Conservation (phyloP, 2,113 vertebrate species). For the Prolemur simus region DNA sequence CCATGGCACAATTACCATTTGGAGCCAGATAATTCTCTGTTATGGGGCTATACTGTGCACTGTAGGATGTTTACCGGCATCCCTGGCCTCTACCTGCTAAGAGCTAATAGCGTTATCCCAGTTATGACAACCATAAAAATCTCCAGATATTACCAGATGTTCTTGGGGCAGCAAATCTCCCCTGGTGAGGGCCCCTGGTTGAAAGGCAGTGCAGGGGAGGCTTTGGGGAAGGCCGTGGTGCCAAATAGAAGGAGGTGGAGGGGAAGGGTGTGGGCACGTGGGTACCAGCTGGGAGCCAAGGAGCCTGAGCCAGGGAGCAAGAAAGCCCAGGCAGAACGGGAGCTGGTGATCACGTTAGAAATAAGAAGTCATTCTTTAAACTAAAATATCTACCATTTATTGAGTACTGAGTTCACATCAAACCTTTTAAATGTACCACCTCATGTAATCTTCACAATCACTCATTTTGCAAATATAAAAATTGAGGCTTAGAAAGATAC, state of each 20-base stretch:
- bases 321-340: not conserved
- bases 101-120: too few species aligned
- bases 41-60: not conserved
- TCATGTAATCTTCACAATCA: not conserved
- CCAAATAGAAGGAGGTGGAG: rapidly evolving
- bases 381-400: not conserved
- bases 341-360: not conserved
- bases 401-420: not conserved
- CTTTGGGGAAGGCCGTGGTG: not conserved
- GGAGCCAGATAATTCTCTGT: not conserved
- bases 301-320: not conserved
- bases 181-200: rapidly evolving
- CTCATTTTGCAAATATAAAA: not conserved
- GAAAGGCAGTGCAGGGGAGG: too few species aligned
- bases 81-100: not conserved
- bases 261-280: rapidly evolving
- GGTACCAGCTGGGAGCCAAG: not conserved
- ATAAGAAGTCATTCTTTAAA: too few species aligned
- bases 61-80: rapidly evolving
- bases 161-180: too few species aligned
- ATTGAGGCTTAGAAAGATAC: not conserved
- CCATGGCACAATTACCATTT: rapidly evolving
- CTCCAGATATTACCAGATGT: not conserved
- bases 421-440: rapidly evolving
- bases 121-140: not conserved